Evolutionary conservation across 2,888 invertebrate genomes (phyloP).

Genomic region (Drosophila acutilabella): DNA sequence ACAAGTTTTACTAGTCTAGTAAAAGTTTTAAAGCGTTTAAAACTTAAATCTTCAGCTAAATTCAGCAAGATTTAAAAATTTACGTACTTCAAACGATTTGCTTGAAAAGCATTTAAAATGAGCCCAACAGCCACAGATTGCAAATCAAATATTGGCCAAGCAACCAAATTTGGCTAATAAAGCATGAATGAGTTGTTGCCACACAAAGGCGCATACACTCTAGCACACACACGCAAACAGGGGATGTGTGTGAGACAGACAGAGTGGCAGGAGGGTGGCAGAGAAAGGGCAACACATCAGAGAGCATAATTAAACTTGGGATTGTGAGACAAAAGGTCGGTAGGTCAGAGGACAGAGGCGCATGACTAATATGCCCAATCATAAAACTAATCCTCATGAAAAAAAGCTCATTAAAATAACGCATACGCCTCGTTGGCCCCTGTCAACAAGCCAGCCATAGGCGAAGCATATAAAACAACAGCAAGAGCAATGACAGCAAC

Average conservation of each 20-base stretch:
- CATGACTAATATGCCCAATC: constrained; percentile 73
- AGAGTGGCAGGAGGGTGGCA: neutral
- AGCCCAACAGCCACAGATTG: constrained; percentile 11
- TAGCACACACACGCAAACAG: neutral
- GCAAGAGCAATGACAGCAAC: constrained; percentile 19
- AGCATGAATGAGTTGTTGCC: constrained; percentile 29
- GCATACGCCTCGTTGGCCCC: constrained; percentile 67
- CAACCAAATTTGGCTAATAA: constrained; percentile 29
- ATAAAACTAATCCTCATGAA: constrained; percentile 77
- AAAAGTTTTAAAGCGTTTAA: neutral
- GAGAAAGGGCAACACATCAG: constrained; percentile 1
- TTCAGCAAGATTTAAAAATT: neutral
- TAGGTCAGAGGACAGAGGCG: neutral
- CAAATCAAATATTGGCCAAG: constrained; percentile 30
- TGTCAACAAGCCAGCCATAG: constrained; percentile 56
- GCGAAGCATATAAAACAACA: constrained; percentile 48
- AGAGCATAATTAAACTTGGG: constrained; percentile 62
- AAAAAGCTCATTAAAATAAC: constrained; percentile 76
- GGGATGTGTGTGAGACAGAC: neutral
- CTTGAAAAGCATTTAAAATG: constrained; percentile 22
- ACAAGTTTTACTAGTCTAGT: too few species aligned
- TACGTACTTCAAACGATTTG: constrained; percentile 5
- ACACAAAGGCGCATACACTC: constrained; percentile 5
- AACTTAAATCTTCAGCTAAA: neutral
- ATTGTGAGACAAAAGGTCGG: constrained; percentile 28